These are phyloP conservation scores for Pao palembangensis DNA, from an alignment of 2,113 vertebrate genomes.

Conservation along the genomic window DNA sequence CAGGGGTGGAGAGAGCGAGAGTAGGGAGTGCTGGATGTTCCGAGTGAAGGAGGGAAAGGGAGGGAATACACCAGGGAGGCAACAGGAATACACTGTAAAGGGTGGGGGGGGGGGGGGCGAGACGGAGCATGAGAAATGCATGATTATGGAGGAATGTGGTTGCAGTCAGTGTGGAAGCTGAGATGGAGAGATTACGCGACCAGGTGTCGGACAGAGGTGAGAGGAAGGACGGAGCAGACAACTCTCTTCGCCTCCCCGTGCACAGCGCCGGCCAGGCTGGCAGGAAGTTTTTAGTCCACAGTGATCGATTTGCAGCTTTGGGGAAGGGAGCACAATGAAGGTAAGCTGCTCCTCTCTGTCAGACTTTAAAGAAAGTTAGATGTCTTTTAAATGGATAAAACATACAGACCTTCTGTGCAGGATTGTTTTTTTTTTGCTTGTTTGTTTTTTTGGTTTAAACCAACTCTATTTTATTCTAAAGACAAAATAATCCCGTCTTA, in stretches of 20 bases:
- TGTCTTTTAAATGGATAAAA: no score
- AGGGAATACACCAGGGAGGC: conserved; percentile 57
- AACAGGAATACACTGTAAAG: conserved; percentile 47
- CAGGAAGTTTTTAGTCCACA: conserved; percentile 8
- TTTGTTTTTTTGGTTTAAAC: background rate
- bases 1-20: conserved; percentile 4
- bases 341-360: conserved; percentile 43
- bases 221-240: conserved; percentile 21
- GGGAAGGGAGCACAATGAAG: conserved; percentile 42
- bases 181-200: conserved; percentile 47
- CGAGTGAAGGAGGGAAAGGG: conserved; percentile 51
- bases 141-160: conserved; percentile 62
- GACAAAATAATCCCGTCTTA: conserved; percentile 8
- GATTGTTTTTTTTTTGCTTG: conserved; percentile 7
- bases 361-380: conserved; percentile 8
- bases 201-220: conserved; percentile 32
- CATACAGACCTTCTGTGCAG: conserved; percentile 14
- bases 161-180: conserved; percentile 51
- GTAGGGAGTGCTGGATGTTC: conserved; percentile 38
- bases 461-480: conserved; percentile 8
- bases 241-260: no score
- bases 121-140: conserved; percentile 31
- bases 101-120: background rate
- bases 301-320: conserved; percentile 30
- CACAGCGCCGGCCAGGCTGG: no score